These are phyloP conservation scores for Chaetodon trifasciatus DNA, from an alignment of 2,797 vertebrate species.

Conservation along the genomic window DNA sequence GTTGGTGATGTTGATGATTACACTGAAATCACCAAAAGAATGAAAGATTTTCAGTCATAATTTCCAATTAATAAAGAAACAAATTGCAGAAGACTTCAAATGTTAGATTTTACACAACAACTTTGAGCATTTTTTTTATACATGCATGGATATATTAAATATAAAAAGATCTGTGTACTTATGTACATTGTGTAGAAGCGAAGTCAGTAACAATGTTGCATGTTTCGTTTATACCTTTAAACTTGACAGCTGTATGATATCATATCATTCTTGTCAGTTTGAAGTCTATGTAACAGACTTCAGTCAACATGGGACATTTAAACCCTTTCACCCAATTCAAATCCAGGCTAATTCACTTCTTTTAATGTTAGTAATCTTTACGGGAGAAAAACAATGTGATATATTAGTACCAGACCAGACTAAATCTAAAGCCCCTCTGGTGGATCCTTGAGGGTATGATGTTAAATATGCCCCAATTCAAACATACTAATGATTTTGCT, in stretches of 20 bases:
- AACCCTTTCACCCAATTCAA: too few species aligned
- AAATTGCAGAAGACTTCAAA: not conserved
- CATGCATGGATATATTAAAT: not conserved
- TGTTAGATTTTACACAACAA: not conserved
- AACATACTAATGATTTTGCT: not conserved
- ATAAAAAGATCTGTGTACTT: not conserved
- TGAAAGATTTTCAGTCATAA: not conserved
- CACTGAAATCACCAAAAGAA: not conserved
- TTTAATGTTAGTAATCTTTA: conserved; percentile 1
- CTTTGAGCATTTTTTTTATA: not conserved
- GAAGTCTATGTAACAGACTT: too few species aligned
- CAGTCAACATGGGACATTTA: too few species aligned
- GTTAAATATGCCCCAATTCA: not conserved
- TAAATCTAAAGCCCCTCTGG: conserved; percentile 10
- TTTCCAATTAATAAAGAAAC: not conserved
- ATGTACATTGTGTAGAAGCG: not conserved
- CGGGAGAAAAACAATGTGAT: not conserved
- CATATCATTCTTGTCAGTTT: not conserved
- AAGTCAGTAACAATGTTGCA: not conserved
- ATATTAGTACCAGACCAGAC: conserved; percentile 4
- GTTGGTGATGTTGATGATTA: conserved; percentile 5
- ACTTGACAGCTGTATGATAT: not conserved
- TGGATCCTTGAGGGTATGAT: not conserved
- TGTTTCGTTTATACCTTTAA: not conserved
- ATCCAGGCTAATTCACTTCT: too few species aligned